Percentiles rank a stretch among this genome's conserved stretches.
phyloP scores from a whole-genome alignment of 2,797 vertebrate genomes.

The Botia almorhae region DNA sequence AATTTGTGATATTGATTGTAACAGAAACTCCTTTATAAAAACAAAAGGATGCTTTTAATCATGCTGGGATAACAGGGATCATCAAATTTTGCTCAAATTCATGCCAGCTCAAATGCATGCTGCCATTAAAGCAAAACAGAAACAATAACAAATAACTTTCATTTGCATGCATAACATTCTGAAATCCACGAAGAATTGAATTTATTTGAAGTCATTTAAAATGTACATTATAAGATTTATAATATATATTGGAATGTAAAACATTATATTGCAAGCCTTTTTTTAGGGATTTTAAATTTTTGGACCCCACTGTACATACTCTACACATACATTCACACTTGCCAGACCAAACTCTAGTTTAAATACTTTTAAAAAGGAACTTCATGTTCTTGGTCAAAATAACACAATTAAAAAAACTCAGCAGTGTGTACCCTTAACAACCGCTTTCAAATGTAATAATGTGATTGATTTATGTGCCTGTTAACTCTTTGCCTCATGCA shows the following conservation, averaged over 20 bases:
- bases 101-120: too few species aligned
- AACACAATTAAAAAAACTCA: conserved; percentile 61
- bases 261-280: not conserved
- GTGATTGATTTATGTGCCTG: conserved; percentile 70
- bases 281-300: not conserved
- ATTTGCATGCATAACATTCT: too few species aligned
- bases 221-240: not conserved
- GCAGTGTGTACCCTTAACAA: conserved; percentile 56
- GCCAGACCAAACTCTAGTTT: conserved; percentile 2
- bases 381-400: conserved; percentile 13
- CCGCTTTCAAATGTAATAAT: conserved; percentile 64
- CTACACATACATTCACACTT: not conserved
- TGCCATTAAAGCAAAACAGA: too few species aligned
- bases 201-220: too few species aligned
- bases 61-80: too few species aligned
- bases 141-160: too few species aligned
- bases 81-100: too few species aligned
- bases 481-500: conserved; percentile 62
- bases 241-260: not conserved
- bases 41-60: too few species aligned
- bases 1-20: too few species aligned
- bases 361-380: conserved; percentile 27
- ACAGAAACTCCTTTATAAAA: too few species aligned
- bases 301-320: not conserved
- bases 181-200: too few species aligned